Conservation (phyloP, 2,888 invertebrate species). For the Torymus tubicola region DNA sequence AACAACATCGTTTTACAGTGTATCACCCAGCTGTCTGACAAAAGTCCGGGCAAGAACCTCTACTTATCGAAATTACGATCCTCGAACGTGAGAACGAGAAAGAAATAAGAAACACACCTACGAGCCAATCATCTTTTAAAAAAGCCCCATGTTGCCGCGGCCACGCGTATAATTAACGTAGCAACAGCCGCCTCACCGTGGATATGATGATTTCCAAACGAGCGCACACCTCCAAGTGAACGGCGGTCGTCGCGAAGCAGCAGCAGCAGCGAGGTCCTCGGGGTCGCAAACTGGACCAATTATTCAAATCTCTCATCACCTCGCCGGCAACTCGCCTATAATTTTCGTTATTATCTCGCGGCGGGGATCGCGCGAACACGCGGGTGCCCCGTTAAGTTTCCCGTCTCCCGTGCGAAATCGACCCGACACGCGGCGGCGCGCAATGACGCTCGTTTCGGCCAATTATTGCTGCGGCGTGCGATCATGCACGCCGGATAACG, state of each 20-base stretch:
- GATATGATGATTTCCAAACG: slow-evolving; percentile 1
- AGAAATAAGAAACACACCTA: not conserved
- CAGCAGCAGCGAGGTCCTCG: not conserved
- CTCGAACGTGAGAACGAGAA: not conserved
- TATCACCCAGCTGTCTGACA: no score
- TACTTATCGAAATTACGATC: no score
- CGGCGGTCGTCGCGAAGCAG: not conserved
- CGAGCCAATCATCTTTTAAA: slow-evolving; percentile 1
- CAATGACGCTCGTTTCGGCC: no score
- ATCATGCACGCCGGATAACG: no score
- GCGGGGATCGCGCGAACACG: not conserved
- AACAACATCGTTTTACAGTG: no score
- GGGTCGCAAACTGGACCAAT: slow-evolving; percentile 54
- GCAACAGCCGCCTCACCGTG: not conserved
- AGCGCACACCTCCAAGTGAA: not conserved
- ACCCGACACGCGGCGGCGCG: no score
- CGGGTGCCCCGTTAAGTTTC: slow-evolving; percentile 13
- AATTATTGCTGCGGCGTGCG: no score
- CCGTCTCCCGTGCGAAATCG: no score
- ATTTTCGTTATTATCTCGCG: slow-evolving; percentile 61
- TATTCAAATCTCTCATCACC: slow-evolving; percentile 61
- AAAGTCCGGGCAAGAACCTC: no score
- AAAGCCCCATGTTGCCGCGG: not conserved
- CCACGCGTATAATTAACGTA: slow-evolving; percentile 23
- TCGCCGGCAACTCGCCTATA: slow-evolving; percentile 49